Evolutionary conservation across 2,888 invertebrate genomes (phyloP), one percentile per base, ranked within the genome.

Genomic region (Epinotia bilunana): DNA sequence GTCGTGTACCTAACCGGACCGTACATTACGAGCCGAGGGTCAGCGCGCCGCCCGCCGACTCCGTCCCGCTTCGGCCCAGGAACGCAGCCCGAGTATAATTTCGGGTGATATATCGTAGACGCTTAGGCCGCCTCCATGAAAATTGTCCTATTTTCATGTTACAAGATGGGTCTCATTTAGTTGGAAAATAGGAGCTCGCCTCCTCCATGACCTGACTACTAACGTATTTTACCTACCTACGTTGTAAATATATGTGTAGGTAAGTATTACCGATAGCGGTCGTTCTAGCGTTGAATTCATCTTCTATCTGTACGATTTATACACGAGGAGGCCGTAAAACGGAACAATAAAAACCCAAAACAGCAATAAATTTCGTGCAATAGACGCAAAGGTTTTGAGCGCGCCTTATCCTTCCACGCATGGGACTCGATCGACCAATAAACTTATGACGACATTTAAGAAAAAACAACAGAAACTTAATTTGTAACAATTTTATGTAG

Each of bases 281-380:
- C 89, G 90, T 86, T 88, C 83, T 86, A 89, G 87, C 86, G 86
- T 86, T 88, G 89, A 92, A 93, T 93, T 92, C 91, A 92, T 93
- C 92, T 93, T 93, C 90, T 94, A 93, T 93, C 94, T 93, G 88
- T 90, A 89, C 91, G 91, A 93, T 94, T 94, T 94, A 94, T 93
- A 91, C 86, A 90, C 91, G 92, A 88, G 88, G 87, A 92, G 91
- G 94, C 92, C 92, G 92, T 94, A 94, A 94, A 94, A 93, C 93
- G 92, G 92, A 94, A 94, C 94, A 94, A 94, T 94, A 94, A 94
- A 94, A 94, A 94, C 94, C 94, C 94, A 94, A 94, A 94, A 94
- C 94, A 94, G 93, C 92, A 91, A 94, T 94, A 94, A 94, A 94
- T 94, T 94, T 93, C 89, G 86, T 90, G 93, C 92, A 93, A 94